phyloP scores from a whole-genome alignment of 2,888 invertebrate genomes.

The Linnaemya vulpina region DNA sequence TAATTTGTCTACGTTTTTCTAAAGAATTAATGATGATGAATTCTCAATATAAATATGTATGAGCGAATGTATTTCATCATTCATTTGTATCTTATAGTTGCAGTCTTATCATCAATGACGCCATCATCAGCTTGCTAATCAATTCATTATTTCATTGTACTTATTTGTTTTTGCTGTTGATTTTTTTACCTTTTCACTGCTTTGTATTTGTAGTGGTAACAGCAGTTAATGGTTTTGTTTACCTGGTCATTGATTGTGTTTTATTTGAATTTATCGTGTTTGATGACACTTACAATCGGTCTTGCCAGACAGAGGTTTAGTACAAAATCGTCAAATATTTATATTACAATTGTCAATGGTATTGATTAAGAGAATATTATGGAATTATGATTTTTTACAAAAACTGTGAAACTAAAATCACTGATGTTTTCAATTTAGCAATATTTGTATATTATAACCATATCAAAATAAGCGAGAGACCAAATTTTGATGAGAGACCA shows the following conservation, averaged over 20 bases:
- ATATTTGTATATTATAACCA: no score
- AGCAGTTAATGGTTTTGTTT: background rate
- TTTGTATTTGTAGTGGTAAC: background rate
- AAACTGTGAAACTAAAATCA: no score
- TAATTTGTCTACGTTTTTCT: constrained; percentile 49
- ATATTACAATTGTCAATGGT: no score
- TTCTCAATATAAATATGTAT: constrained; percentile 4
- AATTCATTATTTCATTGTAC: constrained; percentile 13
- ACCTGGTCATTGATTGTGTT: background rate
- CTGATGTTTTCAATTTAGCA: no score
- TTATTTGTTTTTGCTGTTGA: constrained; percentile 1
- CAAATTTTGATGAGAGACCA: no score
- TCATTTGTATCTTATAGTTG: background rate
- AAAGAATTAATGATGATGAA: constrained; percentile 30
- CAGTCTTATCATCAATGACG: constrained; percentile 23
- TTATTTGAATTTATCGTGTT: no score
- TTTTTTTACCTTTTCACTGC: background rate
- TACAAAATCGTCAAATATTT: no score
- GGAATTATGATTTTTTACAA: no score
- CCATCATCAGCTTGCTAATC: background rate
- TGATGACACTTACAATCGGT: no score
- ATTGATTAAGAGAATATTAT: no score
- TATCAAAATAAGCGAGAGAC: no score
- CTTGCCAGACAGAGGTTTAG: no score
- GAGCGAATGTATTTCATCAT: background rate